Percentiles rank a stretch among this genome's conserved stretches.
These are phyloP conservation scores for Tyrophagus putrescentiae DNA, from an alignment of 1,140 invertebrate species.

Conservation along the genomic window DNA sequence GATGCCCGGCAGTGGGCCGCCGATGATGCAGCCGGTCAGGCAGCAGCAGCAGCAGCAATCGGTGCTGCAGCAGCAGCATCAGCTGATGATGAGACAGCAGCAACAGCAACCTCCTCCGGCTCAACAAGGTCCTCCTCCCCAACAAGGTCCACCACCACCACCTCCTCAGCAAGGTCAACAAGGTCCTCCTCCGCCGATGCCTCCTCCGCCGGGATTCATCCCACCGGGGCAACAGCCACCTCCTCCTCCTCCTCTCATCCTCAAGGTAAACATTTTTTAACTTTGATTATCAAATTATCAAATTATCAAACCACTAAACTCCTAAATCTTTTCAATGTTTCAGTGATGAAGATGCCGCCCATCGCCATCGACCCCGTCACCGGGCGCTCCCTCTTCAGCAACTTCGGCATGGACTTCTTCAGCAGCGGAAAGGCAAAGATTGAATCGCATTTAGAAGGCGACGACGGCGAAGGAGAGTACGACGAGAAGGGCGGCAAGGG, in stretches of 20 bases:
- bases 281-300: background rate
- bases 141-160: background rate
- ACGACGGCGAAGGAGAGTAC: background rate
- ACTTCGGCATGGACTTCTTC: background rate
- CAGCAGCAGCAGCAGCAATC: background rate
- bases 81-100: background rate
- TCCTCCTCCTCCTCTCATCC: background rate
- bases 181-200: background rate
- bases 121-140: background rate
- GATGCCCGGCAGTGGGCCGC: background rate
- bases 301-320: background rate
- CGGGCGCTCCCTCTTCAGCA: slow-evolving; percentile 5
- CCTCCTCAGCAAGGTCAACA: background rate
- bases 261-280: background rate
- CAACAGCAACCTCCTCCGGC: background rate
- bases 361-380: background rate
- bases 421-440: background rate
- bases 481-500: background rate
- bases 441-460: background rate
- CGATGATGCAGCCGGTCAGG: background rate
- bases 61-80: background rate
- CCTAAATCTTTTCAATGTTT: background rate
- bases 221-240: background rate
- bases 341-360: background rate
- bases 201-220: background rate